Evolutionary conservation across 2,888 invertebrate genomes (phyloP).

Genomic region (Arge pagana): DNA sequence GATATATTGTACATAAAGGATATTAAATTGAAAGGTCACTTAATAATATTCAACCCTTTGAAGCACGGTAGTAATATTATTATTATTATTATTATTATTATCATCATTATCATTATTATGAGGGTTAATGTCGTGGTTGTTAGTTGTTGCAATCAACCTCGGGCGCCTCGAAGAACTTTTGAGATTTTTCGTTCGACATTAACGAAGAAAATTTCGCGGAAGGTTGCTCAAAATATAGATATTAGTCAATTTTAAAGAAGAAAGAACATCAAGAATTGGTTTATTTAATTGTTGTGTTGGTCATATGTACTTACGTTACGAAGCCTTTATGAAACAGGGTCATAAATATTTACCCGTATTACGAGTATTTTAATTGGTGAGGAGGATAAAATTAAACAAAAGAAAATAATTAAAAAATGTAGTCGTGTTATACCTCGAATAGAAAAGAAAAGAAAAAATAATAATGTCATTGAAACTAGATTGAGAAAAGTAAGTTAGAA

Average conservation of each 20-base stretch:
- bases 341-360: slow-evolving; percentile 51
- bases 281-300: not conserved
- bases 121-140: too few relatives aligned
- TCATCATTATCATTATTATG: not conserved
- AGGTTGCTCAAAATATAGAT: too few relatives aligned
- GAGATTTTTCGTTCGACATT: too few relatives aligned
- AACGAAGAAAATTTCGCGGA: too few relatives aligned
- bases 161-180: too few relatives aligned
- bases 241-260: too few relatives aligned
- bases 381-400: not conserved
- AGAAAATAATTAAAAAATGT: slow-evolving; percentile 11
- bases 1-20: too few relatives aligned
- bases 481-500: slow-evolving; percentile 18
- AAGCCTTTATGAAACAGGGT: slow-evolving; percentile 56
- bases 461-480: slow-evolving; percentile 24
- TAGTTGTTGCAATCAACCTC: too few relatives aligned
- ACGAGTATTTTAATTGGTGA: slow-evolving; percentile 43
- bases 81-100: not conserved
- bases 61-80: not conserved
- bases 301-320: slow-evolving; percentile 29
- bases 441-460: slow-evolving; percentile 4
- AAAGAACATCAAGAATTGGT: too few relatives aligned
- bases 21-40: too few relatives aligned
- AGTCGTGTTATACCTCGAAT: slow-evolving; percentile 10
- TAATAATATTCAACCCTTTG: too few relatives aligned